A percentile compares a stretch with the other conserved stretches of the same genome.
These are phyloP conservation scores for Pardalotus punctatus DNA, from an alignment of 2,113 vertebrate species.

Conservation along the genomic window DNA sequence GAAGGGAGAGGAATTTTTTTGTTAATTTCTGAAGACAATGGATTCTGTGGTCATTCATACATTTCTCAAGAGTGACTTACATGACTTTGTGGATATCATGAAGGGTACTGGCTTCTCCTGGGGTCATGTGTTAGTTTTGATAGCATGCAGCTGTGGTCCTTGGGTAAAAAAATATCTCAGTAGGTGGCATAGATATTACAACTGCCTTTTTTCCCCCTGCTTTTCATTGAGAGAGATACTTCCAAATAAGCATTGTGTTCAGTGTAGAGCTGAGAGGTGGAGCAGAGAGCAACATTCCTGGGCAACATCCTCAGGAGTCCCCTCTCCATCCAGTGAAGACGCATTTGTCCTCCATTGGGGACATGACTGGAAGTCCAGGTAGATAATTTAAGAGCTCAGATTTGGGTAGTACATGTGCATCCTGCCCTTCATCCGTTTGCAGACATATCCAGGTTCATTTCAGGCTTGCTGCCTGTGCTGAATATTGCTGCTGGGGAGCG, in stretches of 20 bases:
- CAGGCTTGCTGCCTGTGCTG: background rate
- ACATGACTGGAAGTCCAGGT: background rate
- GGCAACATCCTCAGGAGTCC: background rate
- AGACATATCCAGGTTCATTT: background rate
- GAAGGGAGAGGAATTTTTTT: background rate
- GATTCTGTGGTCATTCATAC: background rate
- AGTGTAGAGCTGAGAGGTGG: background rate
- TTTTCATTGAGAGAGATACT: background rate
- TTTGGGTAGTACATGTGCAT: background rate
- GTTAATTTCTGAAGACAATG: background rate
- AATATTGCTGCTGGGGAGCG: background rate
- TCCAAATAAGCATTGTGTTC: background rate
- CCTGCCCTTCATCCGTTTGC: fast-evolving
- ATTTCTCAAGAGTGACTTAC: background rate
- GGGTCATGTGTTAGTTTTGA: background rate
- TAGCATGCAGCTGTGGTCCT: background rate
- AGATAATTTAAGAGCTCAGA: background rate
- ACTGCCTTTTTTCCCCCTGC: background rate
- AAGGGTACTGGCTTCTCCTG: background rate
- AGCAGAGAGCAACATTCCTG: background rate
- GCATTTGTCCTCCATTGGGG: background rate
- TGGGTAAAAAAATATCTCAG: background rate
- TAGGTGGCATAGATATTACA: background rate
- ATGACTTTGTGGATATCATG: background rate
- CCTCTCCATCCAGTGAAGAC: background rate